phyloP scores from a whole-genome alignment of 2,888 invertebrate species.

The Melieria omissa region DNA sequence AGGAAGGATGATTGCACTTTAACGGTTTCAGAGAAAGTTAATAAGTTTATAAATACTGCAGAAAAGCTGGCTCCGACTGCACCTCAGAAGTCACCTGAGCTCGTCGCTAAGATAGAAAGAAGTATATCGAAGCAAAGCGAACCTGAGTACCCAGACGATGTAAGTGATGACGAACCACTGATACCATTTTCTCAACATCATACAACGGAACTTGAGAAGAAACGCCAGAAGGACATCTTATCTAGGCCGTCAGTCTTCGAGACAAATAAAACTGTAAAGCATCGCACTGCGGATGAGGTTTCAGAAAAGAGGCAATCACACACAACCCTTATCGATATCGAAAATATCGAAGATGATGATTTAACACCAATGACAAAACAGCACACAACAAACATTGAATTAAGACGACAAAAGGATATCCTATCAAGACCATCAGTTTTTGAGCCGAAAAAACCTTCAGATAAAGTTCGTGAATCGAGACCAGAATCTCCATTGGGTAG shows the following conservation, averaged over 20 bases:
- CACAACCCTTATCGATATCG: slow-evolving; percentile 28
- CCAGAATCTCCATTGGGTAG: no score
- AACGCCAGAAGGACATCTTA: slow-evolving; percentile 68
- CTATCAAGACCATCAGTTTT: slow-evolving; percentile 68
- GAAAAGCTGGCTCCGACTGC: slow-evolving; percentile 68
- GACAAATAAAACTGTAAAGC: slow-evolving; percentile 32
- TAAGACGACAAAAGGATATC: slow-evolving; percentile 67
- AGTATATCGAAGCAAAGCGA: slow-evolving; percentile 63
- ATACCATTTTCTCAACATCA: slow-evolving; percentile 52
- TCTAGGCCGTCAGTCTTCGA: slow-evolving; percentile 67
- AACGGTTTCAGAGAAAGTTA: slow-evolving; percentile 76
- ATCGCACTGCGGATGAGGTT: slow-evolving; percentile 31
- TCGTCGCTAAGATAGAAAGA: slow-evolving; percentile 67
- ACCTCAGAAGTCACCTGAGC: slow-evolving; percentile 67
- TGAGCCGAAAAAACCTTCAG: slow-evolving; percentile 31
- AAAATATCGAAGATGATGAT: slow-evolving; percentile 74
- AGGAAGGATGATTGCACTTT: slow-evolving; percentile 72
- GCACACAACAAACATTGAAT: slow-evolving; percentile 57
- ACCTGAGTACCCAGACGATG: slow-evolving; percentile 45
- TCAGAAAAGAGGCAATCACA: slow-evolving; percentile 29
- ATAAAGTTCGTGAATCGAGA: no score
- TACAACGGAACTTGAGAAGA: slow-evolving; percentile 56
- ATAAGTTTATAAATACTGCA: slow-evolving; percentile 73
- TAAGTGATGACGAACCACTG: slow-evolving; percentile 48
- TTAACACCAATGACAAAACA: slow-evolving; percentile 72